phyloP scores from a whole-genome alignment of 2,888 invertebrate species.

The Mesopsocus fuscifrons region DNA sequence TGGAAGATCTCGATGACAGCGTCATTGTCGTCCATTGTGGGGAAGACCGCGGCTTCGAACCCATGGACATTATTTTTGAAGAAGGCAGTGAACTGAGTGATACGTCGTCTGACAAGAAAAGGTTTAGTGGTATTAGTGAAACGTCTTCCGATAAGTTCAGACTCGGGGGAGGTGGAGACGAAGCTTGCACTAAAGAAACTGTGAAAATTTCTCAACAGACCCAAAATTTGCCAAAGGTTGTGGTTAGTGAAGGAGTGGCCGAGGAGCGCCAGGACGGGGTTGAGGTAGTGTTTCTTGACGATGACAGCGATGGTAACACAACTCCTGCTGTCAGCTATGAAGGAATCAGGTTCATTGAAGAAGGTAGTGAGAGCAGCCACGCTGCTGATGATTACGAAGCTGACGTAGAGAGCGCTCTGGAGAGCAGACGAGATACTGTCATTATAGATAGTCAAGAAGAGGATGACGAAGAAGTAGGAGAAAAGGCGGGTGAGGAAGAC shows the following conservation, averaged over 20 bases:
- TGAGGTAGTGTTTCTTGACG: conserved; percentile 48
- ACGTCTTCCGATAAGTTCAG: conserved; percentile 8
- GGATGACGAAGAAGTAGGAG: conserved; percentile 12
- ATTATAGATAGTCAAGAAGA: background rate
- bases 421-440: conserved; percentile 1
- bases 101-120: background rate
- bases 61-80: conserved; percentile 1
- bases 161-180: conserved; percentile 1
- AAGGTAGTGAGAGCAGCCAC: background rate
- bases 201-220: conserved; percentile 5
- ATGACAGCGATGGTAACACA: conserved; percentile 21
- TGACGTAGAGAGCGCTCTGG: conserved; percentile 15
- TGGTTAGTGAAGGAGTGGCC: conserved; percentile 15
- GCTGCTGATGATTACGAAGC: conserved; percentile 1
- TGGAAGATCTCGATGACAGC: conserved; percentile 1
- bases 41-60: background rate
- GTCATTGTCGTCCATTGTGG: background rate
- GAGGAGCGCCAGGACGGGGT: conserved; percentile 26
- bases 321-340: background rate
- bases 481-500: conserved; percentile 11
- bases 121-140: conserved; percentile 15
- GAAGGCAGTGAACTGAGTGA: conserved; percentile 1
- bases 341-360: background rate
- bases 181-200: background rate
- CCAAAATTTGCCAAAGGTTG: background rate